These are phyloP conservation scores for Caloenas nicobarica DNA, from an alignment of 2,113 vertebrate species.

Conservation along the genomic window DNA sequence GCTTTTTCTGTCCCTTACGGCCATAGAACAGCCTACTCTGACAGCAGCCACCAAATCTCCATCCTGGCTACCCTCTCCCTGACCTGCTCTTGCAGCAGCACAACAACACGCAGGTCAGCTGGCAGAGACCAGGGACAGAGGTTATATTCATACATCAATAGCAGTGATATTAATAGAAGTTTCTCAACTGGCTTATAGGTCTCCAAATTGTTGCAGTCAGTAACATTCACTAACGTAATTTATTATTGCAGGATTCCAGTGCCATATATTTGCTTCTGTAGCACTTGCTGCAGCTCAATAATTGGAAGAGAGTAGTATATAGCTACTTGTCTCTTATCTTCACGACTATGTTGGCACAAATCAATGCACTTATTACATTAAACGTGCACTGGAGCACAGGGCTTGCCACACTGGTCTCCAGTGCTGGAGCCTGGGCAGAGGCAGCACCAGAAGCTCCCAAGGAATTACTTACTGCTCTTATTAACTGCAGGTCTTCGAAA, in stretches of 20 bases:
- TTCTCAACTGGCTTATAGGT: neutral
- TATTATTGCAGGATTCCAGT: slow-evolving; percentile 10
- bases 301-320: neutral
- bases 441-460: neutral
- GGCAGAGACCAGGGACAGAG: neutral
- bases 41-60: neutral
- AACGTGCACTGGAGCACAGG: neutral
- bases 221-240: neutral
- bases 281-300: neutral
- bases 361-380: neutral
- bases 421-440: neutral
- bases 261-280: neutral
- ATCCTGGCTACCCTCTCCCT: neutral
- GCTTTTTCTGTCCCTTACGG: neutral
- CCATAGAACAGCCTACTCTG: neutral
- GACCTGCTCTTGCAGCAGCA: neutral
- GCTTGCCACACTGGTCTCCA: neutral
- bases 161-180: neutral
- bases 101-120: neutral
- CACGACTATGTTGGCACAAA: neutral
- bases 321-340: neutral
- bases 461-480: slow-evolving; percentile 6
- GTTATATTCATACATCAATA: neutral
- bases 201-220: slow-evolving; percentile 24
- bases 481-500: neutral